Percentiles rank a stretch among this genome's conserved stretches.
phyloP scores from a whole-genome alignment of 2,797 vertebrate genomes.

The Myotis myotis region DNA sequence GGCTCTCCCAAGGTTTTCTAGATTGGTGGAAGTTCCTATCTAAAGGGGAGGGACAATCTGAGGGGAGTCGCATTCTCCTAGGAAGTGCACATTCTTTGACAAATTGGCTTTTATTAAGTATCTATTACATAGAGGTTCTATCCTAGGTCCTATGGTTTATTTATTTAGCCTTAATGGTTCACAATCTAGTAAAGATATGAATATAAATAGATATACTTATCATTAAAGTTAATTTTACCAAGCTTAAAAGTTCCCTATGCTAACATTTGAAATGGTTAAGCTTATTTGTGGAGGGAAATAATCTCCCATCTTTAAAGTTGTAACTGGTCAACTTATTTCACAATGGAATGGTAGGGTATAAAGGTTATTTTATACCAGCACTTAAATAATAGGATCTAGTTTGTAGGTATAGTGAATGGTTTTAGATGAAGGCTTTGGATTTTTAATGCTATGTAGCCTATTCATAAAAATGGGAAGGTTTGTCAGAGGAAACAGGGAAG shows the following conservation, averaged over 20 bases:
- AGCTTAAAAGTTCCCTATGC: not conserved
- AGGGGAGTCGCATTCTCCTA: not conserved
- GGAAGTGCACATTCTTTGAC: not conserved
- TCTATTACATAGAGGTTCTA: not conserved
- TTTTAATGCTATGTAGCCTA: not conserved
- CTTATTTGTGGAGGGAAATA: not conserved
- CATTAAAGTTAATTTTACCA: constrained; percentile 12
- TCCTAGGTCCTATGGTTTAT: not conserved
- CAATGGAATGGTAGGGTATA: not conserved
- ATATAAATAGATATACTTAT: not conserved
- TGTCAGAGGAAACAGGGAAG: not conserved
- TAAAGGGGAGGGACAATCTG: not conserved
- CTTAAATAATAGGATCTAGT: not conserved
- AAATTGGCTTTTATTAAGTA: not conserved
- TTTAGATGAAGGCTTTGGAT: not conserved
- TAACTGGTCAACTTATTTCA: not conserved
- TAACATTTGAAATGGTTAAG: constrained; percentile 15
- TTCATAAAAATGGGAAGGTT: not conserved
- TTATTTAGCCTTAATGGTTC: not conserved
- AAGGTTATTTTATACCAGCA: not conserved
- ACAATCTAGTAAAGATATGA: not conserved
- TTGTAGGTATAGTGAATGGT: not conserved
- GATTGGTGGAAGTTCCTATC: not conserved
- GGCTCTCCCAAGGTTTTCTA: not conserved
- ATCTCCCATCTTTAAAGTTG: not conserved